Conservation (phyloP, 2,888 invertebrate species). For the Ischnus inquisitorius region DNA sequence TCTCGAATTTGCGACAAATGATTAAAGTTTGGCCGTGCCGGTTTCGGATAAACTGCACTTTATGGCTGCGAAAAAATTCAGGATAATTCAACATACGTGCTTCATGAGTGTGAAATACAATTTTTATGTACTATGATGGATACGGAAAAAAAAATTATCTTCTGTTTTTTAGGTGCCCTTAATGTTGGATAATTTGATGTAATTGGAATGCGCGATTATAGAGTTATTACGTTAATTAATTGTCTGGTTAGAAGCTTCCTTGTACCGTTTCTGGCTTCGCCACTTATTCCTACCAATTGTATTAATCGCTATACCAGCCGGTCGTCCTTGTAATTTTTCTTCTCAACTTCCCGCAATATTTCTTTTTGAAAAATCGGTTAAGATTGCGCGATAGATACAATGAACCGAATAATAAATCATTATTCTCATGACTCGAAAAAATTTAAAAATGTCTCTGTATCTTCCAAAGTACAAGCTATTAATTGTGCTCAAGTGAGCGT, state of each 20-base stretch:
- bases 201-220: background rate
- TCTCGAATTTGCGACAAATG: background rate
- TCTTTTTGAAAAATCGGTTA: background rate
- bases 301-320: background rate
- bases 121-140: no score
- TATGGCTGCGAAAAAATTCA: no score
- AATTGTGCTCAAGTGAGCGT: background rate
- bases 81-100: no score
- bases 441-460: background rate
- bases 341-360: background rate
- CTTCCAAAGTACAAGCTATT: background rate
- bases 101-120: no score
- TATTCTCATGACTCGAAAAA: background rate
- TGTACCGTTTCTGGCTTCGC: background rate
- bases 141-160: no score
- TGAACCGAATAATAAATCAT: background rate
- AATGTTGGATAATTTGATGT: background rate
- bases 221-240: background rate
- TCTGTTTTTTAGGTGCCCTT: no score
- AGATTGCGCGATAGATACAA: background rate
- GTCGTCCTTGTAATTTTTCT: conserved; percentile 5
- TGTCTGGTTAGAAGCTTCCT: background rate
- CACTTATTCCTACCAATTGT: no score
- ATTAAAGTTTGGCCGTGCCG: no score
- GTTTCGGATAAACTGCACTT: no score